These are phyloP conservation scores for Macrophya annulata DNA, from an alignment of 2,888 invertebrate genomes.

Conservation along the genomic window DNA sequence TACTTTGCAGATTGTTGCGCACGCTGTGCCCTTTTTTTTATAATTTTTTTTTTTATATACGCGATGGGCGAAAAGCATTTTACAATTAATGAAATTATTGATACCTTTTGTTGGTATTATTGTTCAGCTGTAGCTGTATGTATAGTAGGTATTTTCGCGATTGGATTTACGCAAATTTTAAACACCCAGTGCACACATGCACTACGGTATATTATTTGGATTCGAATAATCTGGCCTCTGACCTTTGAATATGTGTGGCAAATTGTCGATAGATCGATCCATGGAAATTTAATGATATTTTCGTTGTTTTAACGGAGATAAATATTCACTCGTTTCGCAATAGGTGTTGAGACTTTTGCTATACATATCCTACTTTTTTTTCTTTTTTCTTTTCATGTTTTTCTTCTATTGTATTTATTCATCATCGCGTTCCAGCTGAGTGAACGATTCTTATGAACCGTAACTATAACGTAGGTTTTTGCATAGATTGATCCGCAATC, in stretches of 20 bases:
- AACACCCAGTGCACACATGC: not conserved
- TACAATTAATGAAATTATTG: conserved; percentile 73
- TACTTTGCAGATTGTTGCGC: conserved; percentile 9
- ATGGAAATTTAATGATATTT: conserved; percentile 8
- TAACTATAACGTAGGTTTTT: not conserved
- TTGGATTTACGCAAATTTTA: not conserved
- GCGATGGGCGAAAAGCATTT: conserved; percentile 50
- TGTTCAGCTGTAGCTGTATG: not conserved
- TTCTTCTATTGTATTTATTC: not conserved
- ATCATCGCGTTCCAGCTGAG: not conserved
- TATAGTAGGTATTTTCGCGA: not conserved
- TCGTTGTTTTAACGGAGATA: not conserved
- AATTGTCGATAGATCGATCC: not conserved
- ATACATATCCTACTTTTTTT: not conserved
- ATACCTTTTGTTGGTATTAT: not conserved
- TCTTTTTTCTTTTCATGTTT: not conserved
- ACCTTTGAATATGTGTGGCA: not conserved
- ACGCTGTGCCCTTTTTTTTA: conserved; percentile 50
- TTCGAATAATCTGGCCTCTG: not conserved
- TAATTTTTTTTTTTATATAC: conserved; percentile 59
- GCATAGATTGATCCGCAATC: not conserved
- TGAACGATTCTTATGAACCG: not conserved
- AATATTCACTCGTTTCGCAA: not conserved
- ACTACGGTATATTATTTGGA: not conserved
- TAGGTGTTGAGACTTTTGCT: not conserved